Conservation (phyloP, 2,113 vertebrate genomes). For the Asarcornis scutulata region DNA sequence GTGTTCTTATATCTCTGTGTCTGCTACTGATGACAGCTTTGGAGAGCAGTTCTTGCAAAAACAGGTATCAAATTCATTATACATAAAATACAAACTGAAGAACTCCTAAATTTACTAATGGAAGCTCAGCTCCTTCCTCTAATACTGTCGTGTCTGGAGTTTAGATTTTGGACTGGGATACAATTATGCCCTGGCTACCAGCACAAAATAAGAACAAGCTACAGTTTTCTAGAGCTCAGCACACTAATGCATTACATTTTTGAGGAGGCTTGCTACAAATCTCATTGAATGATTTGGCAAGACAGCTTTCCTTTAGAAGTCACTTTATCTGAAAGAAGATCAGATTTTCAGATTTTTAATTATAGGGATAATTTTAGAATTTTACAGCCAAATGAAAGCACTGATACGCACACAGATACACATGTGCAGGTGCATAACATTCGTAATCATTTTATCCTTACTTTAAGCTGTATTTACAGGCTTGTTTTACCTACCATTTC, state of each 20-base stretch:
- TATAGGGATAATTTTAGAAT: conserved; percentile 7
- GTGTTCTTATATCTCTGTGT: background rate
- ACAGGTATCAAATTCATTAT: background rate
- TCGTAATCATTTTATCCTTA: conserved; percentile 7
- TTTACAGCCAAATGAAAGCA: conserved; percentile 34
- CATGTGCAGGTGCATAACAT: background rate
- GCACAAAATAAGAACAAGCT: background rate
- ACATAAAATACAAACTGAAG: background rate
- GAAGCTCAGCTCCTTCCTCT: background rate
- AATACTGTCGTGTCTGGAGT: background rate
- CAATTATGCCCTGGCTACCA: background rate
- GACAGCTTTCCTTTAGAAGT: background rate
- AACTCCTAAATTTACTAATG: background rate
- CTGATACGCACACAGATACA: background rate
- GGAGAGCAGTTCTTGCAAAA: background rate
- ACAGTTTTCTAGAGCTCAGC: background rate
- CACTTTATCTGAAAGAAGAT: background rate
- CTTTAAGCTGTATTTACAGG: background rate
- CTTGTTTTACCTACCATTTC: background rate
- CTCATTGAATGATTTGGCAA: background rate
- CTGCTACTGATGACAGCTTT: background rate
- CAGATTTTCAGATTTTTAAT: conserved; percentile 1
- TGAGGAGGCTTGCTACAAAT: background rate
- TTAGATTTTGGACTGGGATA: background rate
- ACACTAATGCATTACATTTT: background rate